Conservation (phyloP, 1,140 invertebrate genomes). For the Aphelinus atriplicis region DNA sequence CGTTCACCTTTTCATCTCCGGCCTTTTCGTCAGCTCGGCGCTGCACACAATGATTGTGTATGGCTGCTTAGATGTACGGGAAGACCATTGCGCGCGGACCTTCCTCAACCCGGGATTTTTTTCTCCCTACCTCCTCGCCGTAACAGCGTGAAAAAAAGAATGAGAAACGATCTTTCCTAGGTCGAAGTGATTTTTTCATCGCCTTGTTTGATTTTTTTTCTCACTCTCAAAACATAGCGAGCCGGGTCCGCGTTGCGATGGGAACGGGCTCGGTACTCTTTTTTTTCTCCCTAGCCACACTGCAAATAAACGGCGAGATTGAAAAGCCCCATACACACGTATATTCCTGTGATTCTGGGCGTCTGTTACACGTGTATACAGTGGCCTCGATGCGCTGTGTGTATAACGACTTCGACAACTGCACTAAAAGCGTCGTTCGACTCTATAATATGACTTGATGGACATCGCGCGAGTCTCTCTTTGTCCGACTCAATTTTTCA, state of each 20-base stretch:
- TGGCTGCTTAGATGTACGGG: too few species aligned
- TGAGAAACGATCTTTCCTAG: neutral
- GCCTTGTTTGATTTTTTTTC: neutral
- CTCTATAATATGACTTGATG: constrained; percentile 16
- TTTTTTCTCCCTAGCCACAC: constrained; percentile 7
- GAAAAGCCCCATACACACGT: neutral
- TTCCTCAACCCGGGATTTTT: neutral
- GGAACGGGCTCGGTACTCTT: constrained; percentile 34
- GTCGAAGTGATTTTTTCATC: constrained; percentile 7
- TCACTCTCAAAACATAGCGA: neutral
- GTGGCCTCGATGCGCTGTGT: constrained; percentile 3
- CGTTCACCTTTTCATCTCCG: constrained; percentile 26
- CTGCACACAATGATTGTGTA: too few species aligned
- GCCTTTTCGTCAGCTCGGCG: neutral
- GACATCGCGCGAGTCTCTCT: neutral
- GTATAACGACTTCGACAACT: constrained; percentile 13
- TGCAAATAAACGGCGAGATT: constrained; percentile 23
- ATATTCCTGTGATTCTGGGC: constrained; percentile 22
- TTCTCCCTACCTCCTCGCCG: neutral
- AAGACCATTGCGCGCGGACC: too few species aligned
- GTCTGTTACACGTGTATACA: constrained; percentile 6
- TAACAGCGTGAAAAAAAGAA: neutral
- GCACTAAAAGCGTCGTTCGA: constrained; percentile 26
- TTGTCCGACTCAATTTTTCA: too few species aligned
- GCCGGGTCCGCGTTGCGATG: neutral